Evolutionary conservation across 1,140 invertebrate genomes (phyloP), one percentile per base, ranked within the genome.

Genomic region (Delia radicum): DNA sequence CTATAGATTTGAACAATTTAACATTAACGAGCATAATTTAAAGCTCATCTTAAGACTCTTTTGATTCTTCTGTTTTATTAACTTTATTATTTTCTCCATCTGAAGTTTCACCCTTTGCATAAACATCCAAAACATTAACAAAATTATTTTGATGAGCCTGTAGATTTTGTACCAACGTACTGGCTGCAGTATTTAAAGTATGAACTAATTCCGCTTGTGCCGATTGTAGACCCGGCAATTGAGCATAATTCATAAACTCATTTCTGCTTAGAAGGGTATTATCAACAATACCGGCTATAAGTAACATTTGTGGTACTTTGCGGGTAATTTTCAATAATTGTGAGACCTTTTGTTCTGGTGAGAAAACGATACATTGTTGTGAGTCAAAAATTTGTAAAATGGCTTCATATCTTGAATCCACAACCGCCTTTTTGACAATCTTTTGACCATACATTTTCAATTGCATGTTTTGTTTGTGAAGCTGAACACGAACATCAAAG

Each of bases 201-300:
- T 91, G 88, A 74, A 93, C 92, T 21, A 94, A 86, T 79, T 89
- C 88, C 31, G 89, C 88, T 80, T 90, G 89, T 0, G 89, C 88
- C 31, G 88, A 82, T 78, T 90, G 88, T 72, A 94, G 79, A 80
- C 89, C 89, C 1, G 90, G 90, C 79, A 92, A 87, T 80, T 88
- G 85, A 67, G 91, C 91, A 77, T 89, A 92, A 76, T 88, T 87
- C 31, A 91, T 77, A 21, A 94, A 87, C 78, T 93, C 91, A 81
- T 92, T 91, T 65, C 88, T 89, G 37, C 88, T 91, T 29, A 94
- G 77, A n/a, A 93, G 84, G 69, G 86, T 89, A 61, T 90, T 89
- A 77, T 94, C 89, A 69, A 92, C 87, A 76, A 93, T 90, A 29
- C 91, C 92, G 80, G 92, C 92, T 80, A 94, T 81, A 13, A 93